Conservation (phyloP, 53 echinoderm and acorn worm genomes). For the Apostichopus leukothele region DNA sequence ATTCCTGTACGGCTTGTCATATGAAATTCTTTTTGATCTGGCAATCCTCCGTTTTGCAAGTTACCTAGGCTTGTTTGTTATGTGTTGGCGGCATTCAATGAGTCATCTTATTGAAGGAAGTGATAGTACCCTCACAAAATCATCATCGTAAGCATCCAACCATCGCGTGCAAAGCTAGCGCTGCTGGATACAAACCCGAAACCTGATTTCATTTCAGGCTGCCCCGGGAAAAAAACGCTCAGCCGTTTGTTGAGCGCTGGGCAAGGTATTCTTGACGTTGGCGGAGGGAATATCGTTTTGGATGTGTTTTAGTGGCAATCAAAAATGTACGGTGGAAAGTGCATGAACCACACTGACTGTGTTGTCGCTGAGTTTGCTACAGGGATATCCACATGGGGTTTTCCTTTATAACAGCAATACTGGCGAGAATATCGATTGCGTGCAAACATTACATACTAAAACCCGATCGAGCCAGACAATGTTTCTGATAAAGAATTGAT, state of each 20-base stretch:
- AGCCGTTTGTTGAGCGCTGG: neutral
- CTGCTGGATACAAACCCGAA: conserved; percentile 30
- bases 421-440: conserved; percentile 17
- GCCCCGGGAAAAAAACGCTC: conserved; percentile 26
- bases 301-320: conserved; percentile 16
- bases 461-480: neutral
- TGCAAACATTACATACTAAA: conserved; percentile 24
- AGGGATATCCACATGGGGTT: conserved; percentile 24
- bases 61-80: neutral
- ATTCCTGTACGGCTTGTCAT: conserved; percentile 6
- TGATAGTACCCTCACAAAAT: conserved; percentile 23
- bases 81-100: neutral
- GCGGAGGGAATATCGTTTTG: neutral
- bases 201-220: conserved; percentile 37
- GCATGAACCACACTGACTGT: conserved; percentile 20
- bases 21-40: neutral
- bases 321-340: conserved; percentile 8
- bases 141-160: conserved; percentile 8
- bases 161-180: conserved; percentile 45
- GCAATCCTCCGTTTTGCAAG: neutral
- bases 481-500: neutral
- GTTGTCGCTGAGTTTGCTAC: conserved; percentile 1
- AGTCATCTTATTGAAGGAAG: neutral
- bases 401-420: conserved; percentile 15
- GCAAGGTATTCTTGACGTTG: neutral